Base-by-base conservation (phyloP, 2,797 vertebrate species). In the Melanotaenia parkinsoni region DNA sequence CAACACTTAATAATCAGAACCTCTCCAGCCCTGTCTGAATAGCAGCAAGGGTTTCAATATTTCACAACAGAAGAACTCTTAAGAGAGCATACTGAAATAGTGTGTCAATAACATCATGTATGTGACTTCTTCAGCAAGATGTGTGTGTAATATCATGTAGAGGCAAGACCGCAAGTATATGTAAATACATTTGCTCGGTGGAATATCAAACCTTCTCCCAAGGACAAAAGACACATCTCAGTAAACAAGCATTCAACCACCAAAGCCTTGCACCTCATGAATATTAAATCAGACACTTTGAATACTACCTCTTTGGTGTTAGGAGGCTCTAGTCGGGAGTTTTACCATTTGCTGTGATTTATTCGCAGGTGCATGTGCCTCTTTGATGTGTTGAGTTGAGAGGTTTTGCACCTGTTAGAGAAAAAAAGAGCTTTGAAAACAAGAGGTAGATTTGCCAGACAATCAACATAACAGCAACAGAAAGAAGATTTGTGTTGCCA, bases 361-460 rank as follows among this genome's bases (percentile, higher is more conserved):
- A 93, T 94, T 92, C 80, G 51, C 90, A 92, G 88, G 90, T 91
- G 92, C 89, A 81, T 72, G 85, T 70, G 81, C 80, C 80, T 87
- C 90, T 93, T 93, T 93, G 92, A 94, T 93, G 89, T 91, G 87
- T 71, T 72, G 85, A 86, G 86, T 87, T 90, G 89, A 91, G 91
- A 91, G 90, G 88, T 89, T 92, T 91, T 90, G 89, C 91, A 93
- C 91, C 90, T 92, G 93, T 92, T 88, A 80, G 70, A 86, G 77
- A 37, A 9, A 35, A 83, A 86, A 87, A 90, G 76, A 20, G 86
- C 89, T 88, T 89, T 90, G 87, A 93, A 90, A 93, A 91, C 87
- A 91, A 91, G 90, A 91, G 82, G 85, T 83, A 90, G 86, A 88
- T 93, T 92, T 91, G 88, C 84, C 85, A 87, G 85, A 86, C 84